Evolutionary conservation across 2,113 vertebrate species (phyloP), one percentile per base, ranked within the genome.

Genomic region (Sceloporus undulatus): DNA sequence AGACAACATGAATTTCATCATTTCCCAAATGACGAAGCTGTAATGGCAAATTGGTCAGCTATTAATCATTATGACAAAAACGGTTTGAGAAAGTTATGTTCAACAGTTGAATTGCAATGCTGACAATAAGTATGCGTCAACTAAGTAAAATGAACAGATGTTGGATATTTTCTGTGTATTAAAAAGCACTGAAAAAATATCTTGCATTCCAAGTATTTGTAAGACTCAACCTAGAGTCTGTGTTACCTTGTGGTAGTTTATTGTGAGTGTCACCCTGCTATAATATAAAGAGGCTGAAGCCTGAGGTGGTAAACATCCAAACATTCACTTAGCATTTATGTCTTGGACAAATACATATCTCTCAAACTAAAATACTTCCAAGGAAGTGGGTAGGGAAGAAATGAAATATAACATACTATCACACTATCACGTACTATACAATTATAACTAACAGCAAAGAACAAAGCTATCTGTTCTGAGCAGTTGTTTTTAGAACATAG

Each of bases 11-110:
- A 91, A 99, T 98, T 96, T 99, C 99, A 1, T 99, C 99, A 91
- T 99, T 99, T 95, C 99, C 99, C 97, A 99, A 98, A 97, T 99
- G 99, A 96, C 99, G 98, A 93, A 99, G 98, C 99, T 99, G 97
- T 92, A 97, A 97, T 0, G 14, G 90, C 91, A 97, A 95, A 97
- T 95, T 91, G 95, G 92, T 88, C 95, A 92, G 94, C 94, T 93
- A 96, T 96, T 96, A 97, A 97, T 95, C 91, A 89, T 79, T 94
- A 95, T 75, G 94, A 94, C 94, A 95, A 95, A 93, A 94, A 89
- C 80, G 85, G 88, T 94, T 96, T 88, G 84, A 96, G 93, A 87
- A 48, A 95, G 94, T 95, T 90, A 73, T 1, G 92, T 91, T 92
- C 94, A 89, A 86, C 92, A 96, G 95, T 89, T 95, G 92, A 96